Evolutionary conservation across 2,113 vertebrate genomes (phyloP).

Genomic region (Sander lucioperca): DNA sequence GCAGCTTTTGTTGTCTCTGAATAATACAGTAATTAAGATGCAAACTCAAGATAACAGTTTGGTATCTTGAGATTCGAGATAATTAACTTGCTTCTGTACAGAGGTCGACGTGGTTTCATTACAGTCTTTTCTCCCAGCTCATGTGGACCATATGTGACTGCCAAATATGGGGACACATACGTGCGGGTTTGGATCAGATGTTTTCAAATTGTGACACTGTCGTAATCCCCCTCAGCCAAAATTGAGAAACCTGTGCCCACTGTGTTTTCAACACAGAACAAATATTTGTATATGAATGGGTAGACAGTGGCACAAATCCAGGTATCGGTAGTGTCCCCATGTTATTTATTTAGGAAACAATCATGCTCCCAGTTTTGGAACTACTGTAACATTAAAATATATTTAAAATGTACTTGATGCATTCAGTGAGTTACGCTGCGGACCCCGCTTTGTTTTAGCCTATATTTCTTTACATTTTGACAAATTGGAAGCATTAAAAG

Average conservation of each 20-base stretch:
- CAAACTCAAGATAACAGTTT: conserved; percentile 19
- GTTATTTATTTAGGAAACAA: too few relatives aligned
- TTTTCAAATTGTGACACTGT: neutral
- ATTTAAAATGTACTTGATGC: too few relatives aligned
- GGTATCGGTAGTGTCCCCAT: too few relatives aligned
- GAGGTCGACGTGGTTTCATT: conserved; percentile 5
- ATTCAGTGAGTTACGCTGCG: neutral
- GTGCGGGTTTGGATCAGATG: neutral
- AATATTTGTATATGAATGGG: neutral
- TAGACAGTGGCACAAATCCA: neutral
- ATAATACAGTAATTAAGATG: conserved; percentile 48
- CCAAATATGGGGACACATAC: neutral
- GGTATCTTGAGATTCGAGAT: conserved; percentile 28
- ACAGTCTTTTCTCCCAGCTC: neutral
- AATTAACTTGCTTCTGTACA: conserved; percentile 31
- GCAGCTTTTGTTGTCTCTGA: conserved; percentile 20
- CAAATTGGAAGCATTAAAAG: neutral
- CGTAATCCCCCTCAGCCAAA: neutral
- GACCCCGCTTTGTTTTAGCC: neutral
- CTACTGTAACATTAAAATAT: too few relatives aligned
- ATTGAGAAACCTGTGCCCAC: neutral
- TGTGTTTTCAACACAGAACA: neutral
- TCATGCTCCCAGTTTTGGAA: too few relatives aligned
- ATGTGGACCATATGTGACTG: neutral
- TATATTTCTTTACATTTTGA: neutral